Conservation (phyloP, 2,888 invertebrate genomes). For the Lasioglossum lativentre region DNA sequence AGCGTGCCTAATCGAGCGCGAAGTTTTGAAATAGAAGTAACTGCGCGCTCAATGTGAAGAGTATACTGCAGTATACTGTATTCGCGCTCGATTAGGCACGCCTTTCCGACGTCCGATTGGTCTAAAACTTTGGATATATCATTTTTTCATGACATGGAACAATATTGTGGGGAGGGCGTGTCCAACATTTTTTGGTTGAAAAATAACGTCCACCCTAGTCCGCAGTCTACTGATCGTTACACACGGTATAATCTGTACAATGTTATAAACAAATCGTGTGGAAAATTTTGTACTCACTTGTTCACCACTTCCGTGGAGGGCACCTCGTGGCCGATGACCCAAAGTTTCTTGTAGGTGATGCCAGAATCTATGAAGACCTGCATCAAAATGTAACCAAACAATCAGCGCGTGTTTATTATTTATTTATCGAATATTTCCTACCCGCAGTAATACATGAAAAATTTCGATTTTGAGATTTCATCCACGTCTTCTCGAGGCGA, state of each 20-base stretch:
- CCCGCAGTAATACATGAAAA: neutral
- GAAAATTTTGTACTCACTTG: conserved; percentile 82
- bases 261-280: neutral
- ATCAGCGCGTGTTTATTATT: neutral
- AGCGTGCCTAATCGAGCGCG: too few species aligned
- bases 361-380: conserved; percentile 84
- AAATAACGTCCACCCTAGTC: too few species aligned
- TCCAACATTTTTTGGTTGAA: too few species aligned
- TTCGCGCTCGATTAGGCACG: too few species aligned
- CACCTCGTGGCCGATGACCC: conserved; percentile 85
- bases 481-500: neutral
- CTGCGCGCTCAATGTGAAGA: too few species aligned
- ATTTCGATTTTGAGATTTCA: neutral
- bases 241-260: neutral
- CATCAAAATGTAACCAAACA: conserved; percentile 70
- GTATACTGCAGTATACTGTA: too few species aligned
- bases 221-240: too few species aligned
- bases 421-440: neutral
- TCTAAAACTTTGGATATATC: too few species aligned
- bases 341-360: conserved; percentile 85
- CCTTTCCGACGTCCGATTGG: too few species aligned
- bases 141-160: too few species aligned
- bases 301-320: conserved; percentile 83
- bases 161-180: too few species aligned
- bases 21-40: too few species aligned